Evolutionary conservation across 2,113 vertebrate species (phyloP).

Genomic region (Chaenocephalus aceratus): DNA sequence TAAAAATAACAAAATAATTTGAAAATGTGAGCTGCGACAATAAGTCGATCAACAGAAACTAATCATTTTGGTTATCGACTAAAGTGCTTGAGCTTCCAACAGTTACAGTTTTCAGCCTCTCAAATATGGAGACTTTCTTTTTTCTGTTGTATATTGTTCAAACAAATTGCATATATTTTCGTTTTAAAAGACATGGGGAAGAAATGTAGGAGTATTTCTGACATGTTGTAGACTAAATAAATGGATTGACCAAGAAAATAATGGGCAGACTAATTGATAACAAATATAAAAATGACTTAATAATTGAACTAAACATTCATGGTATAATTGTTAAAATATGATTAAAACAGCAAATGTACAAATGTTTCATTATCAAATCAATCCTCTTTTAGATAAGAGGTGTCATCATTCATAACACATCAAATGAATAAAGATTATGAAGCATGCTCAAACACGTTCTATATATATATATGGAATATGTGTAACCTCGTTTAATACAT

Average conservation of each 20-base stretch:
- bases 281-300: too few relatives aligned
- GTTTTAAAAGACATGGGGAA: too few relatives aligned
- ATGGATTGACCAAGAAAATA: too few relatives aligned
- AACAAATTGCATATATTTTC: neutral
- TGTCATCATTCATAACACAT: neutral
- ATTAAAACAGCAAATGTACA: neutral
- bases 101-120: too few relatives aligned
- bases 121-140: too few relatives aligned
- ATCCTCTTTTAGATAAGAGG: neutral
- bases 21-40: neutral
- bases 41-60: too few relatives aligned
- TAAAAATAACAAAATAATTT: neutral
- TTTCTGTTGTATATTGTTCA: too few relatives aligned
- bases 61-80: too few relatives aligned
- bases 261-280: too few relatives aligned
- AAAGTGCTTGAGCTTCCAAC: too few relatives aligned
- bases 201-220: too few relatives aligned
- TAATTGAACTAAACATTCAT: neutral
- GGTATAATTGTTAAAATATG: neutral
- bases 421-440: neutral
- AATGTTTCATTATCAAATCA: neutral
- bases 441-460: neutral
- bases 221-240: too few relatives aligned
- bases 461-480: neutral
- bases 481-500: neutral